A percentile compares a stretch with the other conserved stretches of the same genome.
Conservation (phyloP, 2,113 vertebrate species). For the Proterorhinus semilunaris region DNA sequence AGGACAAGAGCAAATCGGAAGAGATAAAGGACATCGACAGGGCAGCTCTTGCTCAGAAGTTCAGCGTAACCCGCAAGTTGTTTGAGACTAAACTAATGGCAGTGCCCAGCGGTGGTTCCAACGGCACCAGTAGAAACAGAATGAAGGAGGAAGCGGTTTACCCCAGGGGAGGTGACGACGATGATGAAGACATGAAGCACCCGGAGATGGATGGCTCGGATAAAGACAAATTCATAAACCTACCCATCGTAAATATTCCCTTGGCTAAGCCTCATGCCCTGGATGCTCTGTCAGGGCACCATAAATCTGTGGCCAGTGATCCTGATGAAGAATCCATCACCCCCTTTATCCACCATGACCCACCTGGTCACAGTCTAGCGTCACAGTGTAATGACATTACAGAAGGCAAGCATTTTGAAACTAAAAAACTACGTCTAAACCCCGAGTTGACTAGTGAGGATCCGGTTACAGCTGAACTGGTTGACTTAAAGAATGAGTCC, state of each 20-base stretch:
- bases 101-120: constrained; percentile 33
- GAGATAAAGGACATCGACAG: constrained; percentile 81
- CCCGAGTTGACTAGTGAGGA: constrained; percentile 44
- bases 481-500: constrained; percentile 78
- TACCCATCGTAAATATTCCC: constrained; percentile 36
- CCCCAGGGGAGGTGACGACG: constrained; percentile 12
- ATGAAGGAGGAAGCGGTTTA: constrained; percentile 27
- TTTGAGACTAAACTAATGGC: constrained; percentile 77
- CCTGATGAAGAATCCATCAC: constrained; percentile 11
- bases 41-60: constrained; percentile 85
- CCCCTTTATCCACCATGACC: constrained; percentile 2
- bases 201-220: constrained; percentile 67
- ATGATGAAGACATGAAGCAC: constrained; percentile 52
- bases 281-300: constrained; percentile 16
- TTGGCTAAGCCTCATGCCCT: constrained; percentile 13
- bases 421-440: neutral
- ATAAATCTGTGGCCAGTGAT: constrained; percentile 25
- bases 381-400: neutral
- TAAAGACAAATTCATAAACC: constrained; percentile 61
- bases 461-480: constrained; percentile 72
- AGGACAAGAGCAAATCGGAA: constrained; percentile 74
- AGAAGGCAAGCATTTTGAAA: neutral
- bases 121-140: constrained; percentile 49
- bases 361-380: constrained; percentile 6
- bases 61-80: constrained; percentile 84